Base-by-base conservation (phyloP, 2,888 invertebrate species). In the Atrina japonica region DNA sequence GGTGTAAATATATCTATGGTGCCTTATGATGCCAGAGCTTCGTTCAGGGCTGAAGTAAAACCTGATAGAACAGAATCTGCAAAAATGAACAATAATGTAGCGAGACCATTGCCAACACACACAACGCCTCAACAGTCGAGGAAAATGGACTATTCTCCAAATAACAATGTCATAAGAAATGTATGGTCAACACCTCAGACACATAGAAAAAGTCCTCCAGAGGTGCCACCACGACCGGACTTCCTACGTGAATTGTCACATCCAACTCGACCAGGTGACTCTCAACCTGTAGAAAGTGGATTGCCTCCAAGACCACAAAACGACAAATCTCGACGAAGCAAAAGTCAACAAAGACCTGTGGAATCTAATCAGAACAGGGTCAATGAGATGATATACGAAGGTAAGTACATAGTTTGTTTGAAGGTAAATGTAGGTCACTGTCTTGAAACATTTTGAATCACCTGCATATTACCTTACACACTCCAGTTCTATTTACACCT, bases 181-280 rank as follows among this genome's bases (percentile, higher is more conserved):
- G 47, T 6, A 16, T 47, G 47, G 47, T 52, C 52, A 23, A 52
- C 52, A 5, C 52, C 52, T 9, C 52, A 23, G 52, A 21, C 18
- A 52, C 52, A 25, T 25, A 52, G 27, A 16, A n/a, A 47, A 47
- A 16, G 21, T 23, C 52, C 52, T 9, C 52, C 52, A 6, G 9
- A 5, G 5, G 52, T 52, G 7, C 25, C 52, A 11, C 18, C 47
- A 14, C 47, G 18, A 21, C 21, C 43, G 14, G 49, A 56, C 40
- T 56, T 49, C 16, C 29, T 21, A 47, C 27, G 61, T 18, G 49
- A 61, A 21, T 35, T 61, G 21, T 61, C 61, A 18, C 18, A 61
- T 61, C 49, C 61, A 35, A 49, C 61, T 7, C n/a, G 23, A 35
- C 14, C 49, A 14, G 61, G 61, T 21, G 30, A 21, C n/a, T 7